phyloP scores from a whole-genome alignment of 1,140 invertebrate species.

The Aphelinus atriplicis region DNA sequence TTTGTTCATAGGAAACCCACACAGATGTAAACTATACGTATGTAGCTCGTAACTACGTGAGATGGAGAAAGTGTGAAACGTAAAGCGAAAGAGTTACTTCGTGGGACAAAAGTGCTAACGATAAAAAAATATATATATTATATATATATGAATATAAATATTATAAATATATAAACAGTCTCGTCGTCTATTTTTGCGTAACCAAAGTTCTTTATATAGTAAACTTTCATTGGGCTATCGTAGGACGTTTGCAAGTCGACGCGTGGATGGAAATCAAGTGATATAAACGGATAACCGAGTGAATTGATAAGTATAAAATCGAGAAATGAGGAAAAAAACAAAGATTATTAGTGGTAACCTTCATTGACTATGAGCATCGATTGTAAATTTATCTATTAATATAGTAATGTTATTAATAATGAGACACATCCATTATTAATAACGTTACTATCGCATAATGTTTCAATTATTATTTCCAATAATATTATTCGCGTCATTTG shows the following conservation, averaged over 20 bases:
- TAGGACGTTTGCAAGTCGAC: conserved; percentile 24
- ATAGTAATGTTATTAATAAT: conserved; percentile 40
- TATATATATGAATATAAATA: conserved; percentile 43
- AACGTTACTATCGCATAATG: conserved; percentile 24
- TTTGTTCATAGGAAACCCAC: conserved; percentile 55
- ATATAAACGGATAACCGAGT: conserved; percentile 8
- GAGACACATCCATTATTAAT: conserved; percentile 20
- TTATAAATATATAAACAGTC: conserved; percentile 47
- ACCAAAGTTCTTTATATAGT: conserved; percentile 57
- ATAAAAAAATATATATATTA: conserved; percentile 41
- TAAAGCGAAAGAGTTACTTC: conserved; percentile 6
- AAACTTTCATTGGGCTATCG: conserved; percentile 35
- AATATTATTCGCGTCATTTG: conserved; percentile 30
- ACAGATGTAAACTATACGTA: conserved; percentile 34
- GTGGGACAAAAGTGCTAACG: conserved; percentile 42
- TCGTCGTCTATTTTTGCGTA: conserved; percentile 63
- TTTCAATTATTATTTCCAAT: conserved; percentile 31
- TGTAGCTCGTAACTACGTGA: conserved; percentile 33
- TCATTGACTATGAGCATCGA: conserved; percentile 34
- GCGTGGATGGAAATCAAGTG: conserved; percentile 1
- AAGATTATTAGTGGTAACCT: too few species aligned
- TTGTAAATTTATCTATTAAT: conserved; percentile 58
- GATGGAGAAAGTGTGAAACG: conserved; percentile 1
- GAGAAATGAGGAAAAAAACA: neutral
- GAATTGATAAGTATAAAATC: neutral